Percentiles rank a stretch among this genome's conserved stretches.
Evolutionary conservation across 1,140 invertebrate genomes (phyloP).

Genomic region (Bursaphelenchus mucronatus): DNA sequence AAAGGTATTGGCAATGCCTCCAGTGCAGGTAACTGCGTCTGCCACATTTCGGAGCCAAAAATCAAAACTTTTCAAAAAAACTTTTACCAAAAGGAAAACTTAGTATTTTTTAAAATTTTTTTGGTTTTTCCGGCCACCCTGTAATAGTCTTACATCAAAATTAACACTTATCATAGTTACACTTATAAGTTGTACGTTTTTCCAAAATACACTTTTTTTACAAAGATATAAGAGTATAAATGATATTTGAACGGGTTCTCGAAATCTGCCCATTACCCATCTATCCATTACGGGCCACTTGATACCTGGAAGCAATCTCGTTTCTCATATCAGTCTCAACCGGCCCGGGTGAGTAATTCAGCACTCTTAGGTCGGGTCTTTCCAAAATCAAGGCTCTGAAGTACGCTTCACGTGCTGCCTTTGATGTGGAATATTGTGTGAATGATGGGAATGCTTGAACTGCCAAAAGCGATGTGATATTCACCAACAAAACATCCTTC

Average conservation of each 20-base stretch:
- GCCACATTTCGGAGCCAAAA: too few species aligned
- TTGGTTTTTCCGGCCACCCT: too few species aligned
- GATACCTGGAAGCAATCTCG: conserved; percentile 63
- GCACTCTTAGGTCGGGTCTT: conserved; percentile 71
- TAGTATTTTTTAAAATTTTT: too few species aligned
- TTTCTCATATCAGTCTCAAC: conserved; percentile 83
- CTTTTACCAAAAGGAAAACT: too few species aligned
- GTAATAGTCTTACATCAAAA: too few species aligned
- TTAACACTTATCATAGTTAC: too few species aligned
- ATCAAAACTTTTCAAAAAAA: too few species aligned
- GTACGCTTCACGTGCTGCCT: conserved; percentile 83
- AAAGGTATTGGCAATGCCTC: too few species aligned
- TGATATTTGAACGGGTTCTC: conserved; percentile 60
- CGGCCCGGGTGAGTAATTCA: conserved; percentile 89
- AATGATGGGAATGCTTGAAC: conserved; percentile 74
- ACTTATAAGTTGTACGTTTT: too few species aligned
- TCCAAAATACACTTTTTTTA: too few species aligned
- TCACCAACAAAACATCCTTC: conserved; percentile 68
- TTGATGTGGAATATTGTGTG: conserved; percentile 67
- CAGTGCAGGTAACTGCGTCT: too few species aligned
- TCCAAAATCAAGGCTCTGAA: conserved; percentile 78
- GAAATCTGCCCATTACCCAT: conserved; percentile 63
- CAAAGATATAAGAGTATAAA: too few species aligned
- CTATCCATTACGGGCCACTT: conserved; percentile 58
- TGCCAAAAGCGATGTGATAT: conserved; percentile 79